phyloP scores from a whole-genome alignment of 2,113 vertebrate species.

The Silurus asotus region DNA sequence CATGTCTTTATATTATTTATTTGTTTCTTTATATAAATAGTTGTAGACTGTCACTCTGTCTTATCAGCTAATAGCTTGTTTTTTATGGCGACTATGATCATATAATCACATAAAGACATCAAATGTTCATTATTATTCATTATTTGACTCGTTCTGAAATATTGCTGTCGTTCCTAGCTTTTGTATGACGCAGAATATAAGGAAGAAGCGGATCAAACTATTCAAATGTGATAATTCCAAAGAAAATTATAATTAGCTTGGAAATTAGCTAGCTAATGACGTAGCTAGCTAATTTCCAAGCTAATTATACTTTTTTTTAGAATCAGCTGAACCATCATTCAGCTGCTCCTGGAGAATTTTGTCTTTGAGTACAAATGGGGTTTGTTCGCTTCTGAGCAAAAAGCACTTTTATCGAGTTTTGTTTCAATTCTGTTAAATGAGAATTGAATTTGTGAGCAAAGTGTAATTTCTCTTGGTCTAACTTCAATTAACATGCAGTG shows the following conservation, averaged over 20 bases:
- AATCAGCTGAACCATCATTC: too few relatives aligned
- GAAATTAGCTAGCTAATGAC: not conserved
- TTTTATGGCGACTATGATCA: not conserved
- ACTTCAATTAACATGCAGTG: not conserved
- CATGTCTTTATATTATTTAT: not conserved
- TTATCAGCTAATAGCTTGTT: not conserved
- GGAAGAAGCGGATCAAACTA: not conserved
- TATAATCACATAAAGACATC: not conserved
- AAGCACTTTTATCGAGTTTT: not conserved
- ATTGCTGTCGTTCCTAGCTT: not conserved
- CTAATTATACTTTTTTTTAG: too few relatives aligned
- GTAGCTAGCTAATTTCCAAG: too few relatives aligned
- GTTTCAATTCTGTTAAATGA: too few relatives aligned
- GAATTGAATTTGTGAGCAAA: not conserved
- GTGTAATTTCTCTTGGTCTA: not conserved
- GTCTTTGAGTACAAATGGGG: not conserved
- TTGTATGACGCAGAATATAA: not conserved
- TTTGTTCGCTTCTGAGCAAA: not conserved
- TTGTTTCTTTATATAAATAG: not conserved
- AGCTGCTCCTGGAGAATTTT: not conserved
- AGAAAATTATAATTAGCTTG: not conserved
- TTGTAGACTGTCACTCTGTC: not conserved
- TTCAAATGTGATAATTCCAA: not conserved
- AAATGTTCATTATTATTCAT: slow-evolving; percentile 4
- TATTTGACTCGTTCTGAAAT: not conserved